phyloP scores from a whole-genome alignment of 2,113 vertebrate genomes.

The Cathartes aura region DNA sequence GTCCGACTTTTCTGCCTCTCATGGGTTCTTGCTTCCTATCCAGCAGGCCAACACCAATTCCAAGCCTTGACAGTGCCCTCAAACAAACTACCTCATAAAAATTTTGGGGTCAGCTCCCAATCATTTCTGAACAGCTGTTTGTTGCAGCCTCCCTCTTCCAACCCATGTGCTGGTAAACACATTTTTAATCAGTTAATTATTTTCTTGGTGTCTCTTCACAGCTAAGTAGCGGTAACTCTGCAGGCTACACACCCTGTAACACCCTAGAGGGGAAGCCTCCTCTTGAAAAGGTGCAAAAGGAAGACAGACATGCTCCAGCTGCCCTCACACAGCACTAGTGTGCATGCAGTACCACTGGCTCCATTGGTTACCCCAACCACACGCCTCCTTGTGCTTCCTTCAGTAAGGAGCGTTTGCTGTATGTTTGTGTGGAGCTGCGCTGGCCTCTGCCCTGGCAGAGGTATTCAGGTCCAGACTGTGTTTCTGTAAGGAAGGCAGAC shows the following conservation, averaged over 20 bases:
- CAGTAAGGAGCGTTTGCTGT: accelerated
- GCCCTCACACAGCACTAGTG: background rate
- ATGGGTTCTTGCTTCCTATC: background rate
- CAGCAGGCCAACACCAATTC: background rate
- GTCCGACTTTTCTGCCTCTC: background rate
- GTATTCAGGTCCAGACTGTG: background rate
- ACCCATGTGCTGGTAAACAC: background rate
- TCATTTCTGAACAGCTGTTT: background rate
- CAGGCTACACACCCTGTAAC: background rate
- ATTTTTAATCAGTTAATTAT: background rate
- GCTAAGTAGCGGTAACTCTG: background rate
- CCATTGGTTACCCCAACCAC: accelerated
- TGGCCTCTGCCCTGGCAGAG: background rate
- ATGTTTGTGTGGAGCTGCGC: background rate
- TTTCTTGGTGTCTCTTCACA: background rate
- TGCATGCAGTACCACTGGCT: background rate
- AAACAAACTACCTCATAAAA: background rate
- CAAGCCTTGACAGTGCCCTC: background rate
- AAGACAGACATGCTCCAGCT: background rate
- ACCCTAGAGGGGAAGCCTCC: background rate
- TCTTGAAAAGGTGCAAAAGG: background rate
- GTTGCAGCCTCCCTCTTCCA: background rate
- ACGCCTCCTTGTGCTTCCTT: accelerated
- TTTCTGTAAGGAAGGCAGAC: background rate
- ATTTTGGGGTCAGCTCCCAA: background rate